These are phyloP conservation scores for Semicossyphus pulcher DNA, from an alignment of 2,113 vertebrate genomes.

Conservation along the genomic window DNA sequence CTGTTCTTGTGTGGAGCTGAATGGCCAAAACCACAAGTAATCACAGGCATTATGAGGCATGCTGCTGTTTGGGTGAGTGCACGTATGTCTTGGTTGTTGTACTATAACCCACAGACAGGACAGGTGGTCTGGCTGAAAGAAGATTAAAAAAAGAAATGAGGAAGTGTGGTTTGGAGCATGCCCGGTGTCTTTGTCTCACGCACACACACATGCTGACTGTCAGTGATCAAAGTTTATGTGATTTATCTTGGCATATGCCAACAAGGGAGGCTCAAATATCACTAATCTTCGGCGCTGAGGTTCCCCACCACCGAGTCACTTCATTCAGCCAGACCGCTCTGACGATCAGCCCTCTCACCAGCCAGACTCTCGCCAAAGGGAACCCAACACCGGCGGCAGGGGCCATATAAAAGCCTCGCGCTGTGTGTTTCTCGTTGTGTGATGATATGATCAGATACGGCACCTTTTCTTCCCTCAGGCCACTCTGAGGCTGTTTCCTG, in stretches of 20 bases:
- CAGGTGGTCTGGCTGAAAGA: conserved; percentile 79
- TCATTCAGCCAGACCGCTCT: conserved; percentile 40
- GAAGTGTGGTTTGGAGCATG: conserved; percentile 67
- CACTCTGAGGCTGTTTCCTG: conserved; percentile 75
- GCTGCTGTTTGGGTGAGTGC: conserved; percentile 61
- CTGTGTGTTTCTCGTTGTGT: conserved; percentile 65
- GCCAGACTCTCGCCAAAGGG: conserved; percentile 44
- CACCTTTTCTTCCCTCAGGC: conserved; percentile 77
- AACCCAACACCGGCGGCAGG: conserved; percentile 63
- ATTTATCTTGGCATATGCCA: conserved; percentile 70
- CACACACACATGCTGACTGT: conserved; percentile 28
- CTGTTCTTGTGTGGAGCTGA: conserved; percentile 60
- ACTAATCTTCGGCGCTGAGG: conserved; percentile 39
- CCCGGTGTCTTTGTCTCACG: conserved; percentile 50
- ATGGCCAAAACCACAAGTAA: conserved; percentile 76
- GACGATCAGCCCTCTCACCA: conserved; percentile 58
- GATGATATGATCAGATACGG: conserved; percentile 78
- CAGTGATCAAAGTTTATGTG: conserved; percentile 64
- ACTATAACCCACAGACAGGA: conserved; percentile 74
- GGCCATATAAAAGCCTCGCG: conserved; percentile 57
- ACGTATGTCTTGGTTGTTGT: conserved; percentile 56
- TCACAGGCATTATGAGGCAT: conserved; percentile 73
- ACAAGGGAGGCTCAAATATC: conserved; percentile 59
- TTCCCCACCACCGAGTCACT: conserved; percentile 53
- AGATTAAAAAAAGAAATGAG: conserved; percentile 67